phyloP scores from a whole-genome alignment of 2,797 vertebrate genomes.

The Leptoclinus maculatus region DNA sequence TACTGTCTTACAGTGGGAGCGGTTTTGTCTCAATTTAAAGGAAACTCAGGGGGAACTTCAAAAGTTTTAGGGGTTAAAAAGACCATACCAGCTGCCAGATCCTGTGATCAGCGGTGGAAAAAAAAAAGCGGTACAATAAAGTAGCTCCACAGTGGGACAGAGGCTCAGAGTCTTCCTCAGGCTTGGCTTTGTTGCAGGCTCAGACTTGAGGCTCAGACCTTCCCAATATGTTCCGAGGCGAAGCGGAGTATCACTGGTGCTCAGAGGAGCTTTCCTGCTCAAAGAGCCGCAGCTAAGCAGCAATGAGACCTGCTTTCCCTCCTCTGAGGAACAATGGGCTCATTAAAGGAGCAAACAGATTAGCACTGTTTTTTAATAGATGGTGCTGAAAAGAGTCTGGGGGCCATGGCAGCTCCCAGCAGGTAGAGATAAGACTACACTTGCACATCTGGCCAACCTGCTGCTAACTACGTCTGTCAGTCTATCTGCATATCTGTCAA shows the following conservation, averaged over 20 bases:
- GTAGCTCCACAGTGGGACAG: slow-evolving; percentile 39
- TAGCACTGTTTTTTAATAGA: slow-evolving; percentile 71
- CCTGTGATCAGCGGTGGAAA: slow-evolving; percentile 34
- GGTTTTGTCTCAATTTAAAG: background rate
- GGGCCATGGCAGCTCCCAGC: slow-evolving; percentile 70
- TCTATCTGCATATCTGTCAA: background rate
- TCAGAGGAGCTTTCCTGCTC: slow-evolving; percentile 78
- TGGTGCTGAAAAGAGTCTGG: slow-evolving; percentile 61
- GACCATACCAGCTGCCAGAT: slow-evolving; percentile 35
- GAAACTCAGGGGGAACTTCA: no score
- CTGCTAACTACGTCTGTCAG: slow-evolving; percentile 26
- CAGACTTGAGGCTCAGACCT: slow-evolving; percentile 64
- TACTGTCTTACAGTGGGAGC: background rate
- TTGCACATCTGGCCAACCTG: slow-evolving; percentile 77
- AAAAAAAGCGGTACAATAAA: slow-evolving; percentile 44
- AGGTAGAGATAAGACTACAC: slow-evolving; percentile 69
- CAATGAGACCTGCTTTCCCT: slow-evolving; percentile 74
- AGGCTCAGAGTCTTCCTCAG: slow-evolving; percentile 48
- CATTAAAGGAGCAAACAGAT: slow-evolving; percentile 87
- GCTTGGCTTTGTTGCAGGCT: slow-evolving; percentile 61
- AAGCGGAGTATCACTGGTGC: slow-evolving; percentile 71
- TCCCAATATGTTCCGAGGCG: slow-evolving; percentile 54
- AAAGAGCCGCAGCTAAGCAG: slow-evolving; percentile 76
- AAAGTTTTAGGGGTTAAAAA: slow-evolving; percentile 33
- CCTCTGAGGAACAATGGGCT: slow-evolving; percentile 80